phyloP scores from a whole-genome alignment of 2,113 vertebrate species.

The Anarrhichthys ocellatus region DNA sequence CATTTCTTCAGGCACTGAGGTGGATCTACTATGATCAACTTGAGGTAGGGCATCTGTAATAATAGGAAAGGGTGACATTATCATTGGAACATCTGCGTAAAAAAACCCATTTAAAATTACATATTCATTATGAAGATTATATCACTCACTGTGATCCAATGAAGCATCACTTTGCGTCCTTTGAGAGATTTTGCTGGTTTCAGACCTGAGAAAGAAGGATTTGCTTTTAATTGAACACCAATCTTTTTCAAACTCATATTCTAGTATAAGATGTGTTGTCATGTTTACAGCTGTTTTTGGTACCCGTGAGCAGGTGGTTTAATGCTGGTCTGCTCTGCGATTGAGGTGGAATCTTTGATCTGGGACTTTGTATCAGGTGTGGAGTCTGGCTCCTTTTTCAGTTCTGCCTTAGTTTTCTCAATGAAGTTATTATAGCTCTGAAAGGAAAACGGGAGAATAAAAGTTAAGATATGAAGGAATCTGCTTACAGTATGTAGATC shows the following conservation, averaged over 20 bases:
- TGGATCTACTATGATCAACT: slow-evolving; percentile 65
- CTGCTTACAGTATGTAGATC: neutral
- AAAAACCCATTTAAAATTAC: neutral
- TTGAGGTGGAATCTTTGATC: slow-evolving; percentile 83
- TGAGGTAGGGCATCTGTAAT: slow-evolving; percentile 57
- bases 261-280: neutral
- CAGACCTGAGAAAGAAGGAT: slow-evolving; percentile 78
- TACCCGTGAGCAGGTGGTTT: slow-evolving; percentile 87
- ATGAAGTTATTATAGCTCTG: slow-evolving; percentile 96
- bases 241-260: neutral
- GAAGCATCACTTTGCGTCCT: slow-evolving; percentile 80
- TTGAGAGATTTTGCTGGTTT: slow-evolving; percentile 83
- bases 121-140: neutral
- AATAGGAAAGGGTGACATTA: neutral
- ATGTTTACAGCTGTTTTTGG: neutral
- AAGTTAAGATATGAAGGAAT: neutral
- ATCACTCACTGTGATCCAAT: slow-evolving; percentile 81
- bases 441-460: neutral
- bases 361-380: slow-evolving; percentile 85
- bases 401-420: slow-evolving; percentile 94
- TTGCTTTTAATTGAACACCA: slow-evolving; percentile 4
- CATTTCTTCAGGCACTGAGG: slow-evolving; percentile 73
- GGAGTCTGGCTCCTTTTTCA: slow-evolving; percentile 87
- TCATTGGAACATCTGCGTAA: neutral
- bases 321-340: slow-evolving; percentile 84